phyloP scores from a whole-genome alignment of 2,113 vertebrate species.

The Addax nasomaculatus region DNA sequence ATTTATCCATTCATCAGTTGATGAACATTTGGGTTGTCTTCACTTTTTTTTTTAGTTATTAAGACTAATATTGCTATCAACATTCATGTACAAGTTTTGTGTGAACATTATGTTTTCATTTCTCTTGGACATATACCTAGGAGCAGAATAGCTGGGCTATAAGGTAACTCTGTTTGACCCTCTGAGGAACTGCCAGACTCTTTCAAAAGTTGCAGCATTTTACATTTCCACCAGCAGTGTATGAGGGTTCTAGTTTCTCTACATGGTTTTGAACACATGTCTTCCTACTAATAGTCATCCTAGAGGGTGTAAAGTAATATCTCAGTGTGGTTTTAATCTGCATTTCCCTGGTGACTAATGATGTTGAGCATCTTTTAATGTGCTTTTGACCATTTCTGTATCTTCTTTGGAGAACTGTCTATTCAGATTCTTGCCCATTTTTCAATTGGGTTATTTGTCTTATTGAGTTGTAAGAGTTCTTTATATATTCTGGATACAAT shows the following conservation, averaged over 20 bases:
- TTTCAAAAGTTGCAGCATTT: background rate
- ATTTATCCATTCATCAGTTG: background rate
- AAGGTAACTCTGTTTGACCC: background rate
- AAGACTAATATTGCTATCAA: background rate
- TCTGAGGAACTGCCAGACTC: background rate
- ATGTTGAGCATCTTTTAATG: background rate
- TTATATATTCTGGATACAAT: background rate
- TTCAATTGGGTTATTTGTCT: conserved; percentile 9
- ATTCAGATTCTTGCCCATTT: background rate
- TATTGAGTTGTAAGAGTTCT: conserved; percentile 1
- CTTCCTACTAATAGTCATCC: background rate
- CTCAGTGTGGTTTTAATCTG: background rate
- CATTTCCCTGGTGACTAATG: background rate
- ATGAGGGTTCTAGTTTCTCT: background rate
- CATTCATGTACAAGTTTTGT: background rate
- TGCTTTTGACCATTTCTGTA: background rate
- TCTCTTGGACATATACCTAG: background rate
- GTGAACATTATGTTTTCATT: background rate
- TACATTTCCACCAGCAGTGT: background rate
- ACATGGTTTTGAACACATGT: background rate
- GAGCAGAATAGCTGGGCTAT: background rate
- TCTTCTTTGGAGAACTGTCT: background rate
- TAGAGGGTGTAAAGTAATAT: background rate
- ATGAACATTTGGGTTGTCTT: background rate
- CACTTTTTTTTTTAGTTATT: background rate